Conservation (phyloP, 2,113 vertebrate species). For the Elgaria multicarinata region DNA sequence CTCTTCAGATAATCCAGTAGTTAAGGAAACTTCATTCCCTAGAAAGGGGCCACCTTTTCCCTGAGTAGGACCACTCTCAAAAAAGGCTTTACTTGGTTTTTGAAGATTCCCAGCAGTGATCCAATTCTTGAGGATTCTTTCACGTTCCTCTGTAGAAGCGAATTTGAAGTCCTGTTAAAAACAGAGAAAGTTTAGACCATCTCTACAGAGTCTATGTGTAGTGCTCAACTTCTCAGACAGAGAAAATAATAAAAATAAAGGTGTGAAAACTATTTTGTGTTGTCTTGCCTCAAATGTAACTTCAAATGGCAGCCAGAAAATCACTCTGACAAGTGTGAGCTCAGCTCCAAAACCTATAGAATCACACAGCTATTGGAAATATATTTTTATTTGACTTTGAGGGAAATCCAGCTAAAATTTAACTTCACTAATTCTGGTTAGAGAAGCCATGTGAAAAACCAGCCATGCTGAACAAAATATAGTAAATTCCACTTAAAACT, state of each 20-base stretch:
- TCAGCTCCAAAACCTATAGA: not conserved
- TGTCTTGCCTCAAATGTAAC: not conserved
- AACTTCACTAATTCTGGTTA: not conserved
- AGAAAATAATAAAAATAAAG: not conserved
- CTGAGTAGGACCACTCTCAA: not conserved
- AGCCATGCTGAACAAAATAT: not conserved
- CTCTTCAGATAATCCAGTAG: slow-evolving; percentile 37
- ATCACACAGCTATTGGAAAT: not conserved
- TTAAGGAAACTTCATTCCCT: slow-evolving; percentile 12
- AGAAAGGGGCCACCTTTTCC: not conserved
- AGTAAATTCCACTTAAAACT: not conserved
- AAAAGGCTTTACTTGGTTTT: not conserved
- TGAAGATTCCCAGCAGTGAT: slow-evolving; percentile 28
- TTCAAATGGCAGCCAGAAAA: not conserved
- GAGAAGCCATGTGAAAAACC: not conserved
- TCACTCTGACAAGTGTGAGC: not conserved
- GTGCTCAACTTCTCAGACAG: not conserved
- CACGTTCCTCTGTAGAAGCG: not conserved
- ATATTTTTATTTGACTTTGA: not conserved
- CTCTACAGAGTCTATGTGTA: not conserved
- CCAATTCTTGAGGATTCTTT: slow-evolving; percentile 17
- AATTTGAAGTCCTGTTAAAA: slow-evolving; percentile 67
- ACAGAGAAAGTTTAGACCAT: slow-evolving; percentile 57
- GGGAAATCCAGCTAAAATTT: not conserved
- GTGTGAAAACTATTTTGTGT: not conserved